Percentiles rank a stretch among this genome's conserved stretches.
phyloP scores from a whole-genome alignment of 2,113 vertebrate genomes.

The Cavia porcellus region DNA sequence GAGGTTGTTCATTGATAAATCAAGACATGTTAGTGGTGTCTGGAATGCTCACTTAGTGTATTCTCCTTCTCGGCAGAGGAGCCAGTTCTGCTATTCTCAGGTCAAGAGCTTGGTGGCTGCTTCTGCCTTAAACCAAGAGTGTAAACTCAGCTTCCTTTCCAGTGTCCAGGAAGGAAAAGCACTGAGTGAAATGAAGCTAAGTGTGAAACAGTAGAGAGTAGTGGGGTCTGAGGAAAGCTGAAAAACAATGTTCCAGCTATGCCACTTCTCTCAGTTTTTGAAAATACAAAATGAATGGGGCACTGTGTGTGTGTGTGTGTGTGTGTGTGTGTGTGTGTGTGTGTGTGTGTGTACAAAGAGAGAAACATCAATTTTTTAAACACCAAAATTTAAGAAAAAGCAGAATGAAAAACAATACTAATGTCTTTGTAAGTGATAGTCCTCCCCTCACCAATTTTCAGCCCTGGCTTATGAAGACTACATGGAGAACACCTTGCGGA shows the following conservation, averaged over 20 bases:
- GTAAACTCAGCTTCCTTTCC: background rate
- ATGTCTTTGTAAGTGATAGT: background rate
- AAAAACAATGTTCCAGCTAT: background rate
- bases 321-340: background rate
- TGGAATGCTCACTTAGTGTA: background rate
- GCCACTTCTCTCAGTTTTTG: background rate
- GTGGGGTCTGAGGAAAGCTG: background rate
- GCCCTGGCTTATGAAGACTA: background rate
- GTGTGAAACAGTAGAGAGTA: background rate
- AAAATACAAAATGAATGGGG: background rate
- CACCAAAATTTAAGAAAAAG: background rate
- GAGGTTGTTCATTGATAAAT: background rate
- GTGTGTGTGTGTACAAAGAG: no score
- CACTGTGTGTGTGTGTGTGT: no score
- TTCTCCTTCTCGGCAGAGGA: background rate
- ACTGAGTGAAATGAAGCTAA: background rate
- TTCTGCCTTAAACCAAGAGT: background rate
- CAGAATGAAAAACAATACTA: background rate
- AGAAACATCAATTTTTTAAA: background rate
- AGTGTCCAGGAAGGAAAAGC: background rate
- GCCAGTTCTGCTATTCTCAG: background rate
- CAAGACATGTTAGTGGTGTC: no score
- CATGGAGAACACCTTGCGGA: background rate
- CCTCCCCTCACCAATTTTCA: background rate
- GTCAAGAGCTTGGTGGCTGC: background rate